A percentile compares a stretch with the other conserved stretches of the same genome.
phyloP scores from a whole-genome alignment of 2,888 invertebrate genomes.

The Tortrix viridana region DNA sequence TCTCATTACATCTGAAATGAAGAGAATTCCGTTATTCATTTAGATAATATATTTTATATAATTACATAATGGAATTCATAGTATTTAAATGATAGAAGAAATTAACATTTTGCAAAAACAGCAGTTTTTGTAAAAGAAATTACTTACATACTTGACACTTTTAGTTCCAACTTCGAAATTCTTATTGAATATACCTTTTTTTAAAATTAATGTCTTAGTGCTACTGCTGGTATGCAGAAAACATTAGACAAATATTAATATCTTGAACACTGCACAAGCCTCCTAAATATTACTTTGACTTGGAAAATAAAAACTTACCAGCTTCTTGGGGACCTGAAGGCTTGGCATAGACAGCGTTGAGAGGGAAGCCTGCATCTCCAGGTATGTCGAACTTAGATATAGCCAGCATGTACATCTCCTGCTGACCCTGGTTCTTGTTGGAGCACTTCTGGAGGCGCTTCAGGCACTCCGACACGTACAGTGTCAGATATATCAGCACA shows the following conservation, averaged over 20 bases:
- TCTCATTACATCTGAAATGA: slow-evolving; percentile 90
- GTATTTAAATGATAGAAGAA: too few species aligned
- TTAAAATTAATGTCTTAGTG: too few species aligned
- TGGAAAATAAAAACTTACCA: slow-evolving; percentile 78
- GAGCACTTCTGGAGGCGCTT: slow-evolving; percentile 96
- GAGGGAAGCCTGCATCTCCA: slow-evolving; percentile 96
- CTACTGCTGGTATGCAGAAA: too few species aligned
- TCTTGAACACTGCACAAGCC: neutral
- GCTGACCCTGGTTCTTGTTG: slow-evolving; percentile 93
- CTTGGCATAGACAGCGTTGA: slow-evolving; percentile 97
- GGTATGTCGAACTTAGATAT: slow-evolving; percentile 98
- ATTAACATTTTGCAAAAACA: too few species aligned
- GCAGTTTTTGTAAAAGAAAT: too few species aligned
- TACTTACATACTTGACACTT: too few species aligned
- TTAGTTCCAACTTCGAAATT: too few species aligned
- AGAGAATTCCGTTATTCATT: neutral
- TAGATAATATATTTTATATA: neutral
- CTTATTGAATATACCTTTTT: too few species aligned
- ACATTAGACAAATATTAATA: too few species aligned
- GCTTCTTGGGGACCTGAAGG: slow-evolving; percentile 91
- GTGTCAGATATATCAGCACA: slow-evolving; percentile 97
- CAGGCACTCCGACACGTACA: slow-evolving; percentile 98
- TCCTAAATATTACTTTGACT: neutral
- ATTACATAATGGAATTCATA: too few species aligned
- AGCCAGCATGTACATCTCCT: slow-evolving; percentile 98